These are phyloP conservation scores for Nomada fabriciana DNA, from an alignment of 2,888 invertebrate species.

Conservation along the genomic window DNA sequence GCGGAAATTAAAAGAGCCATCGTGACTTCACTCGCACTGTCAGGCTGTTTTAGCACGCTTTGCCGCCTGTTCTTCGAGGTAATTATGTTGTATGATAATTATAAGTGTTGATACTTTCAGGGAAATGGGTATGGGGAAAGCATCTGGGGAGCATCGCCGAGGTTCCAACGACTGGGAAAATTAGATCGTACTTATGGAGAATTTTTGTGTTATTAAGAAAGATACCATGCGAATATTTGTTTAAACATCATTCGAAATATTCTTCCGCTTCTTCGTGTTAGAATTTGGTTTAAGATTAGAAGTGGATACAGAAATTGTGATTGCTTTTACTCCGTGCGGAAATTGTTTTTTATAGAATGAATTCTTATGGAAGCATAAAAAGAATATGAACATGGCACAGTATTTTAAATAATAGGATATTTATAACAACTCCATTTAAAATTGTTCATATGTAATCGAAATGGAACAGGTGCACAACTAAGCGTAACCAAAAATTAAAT, in stretches of 20 bases:
- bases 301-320: not conserved
- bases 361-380: no score
- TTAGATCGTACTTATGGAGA: not conserved
- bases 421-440: no score
- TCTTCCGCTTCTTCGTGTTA: not conserved
- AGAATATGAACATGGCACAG: no score
- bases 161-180: not conserved
- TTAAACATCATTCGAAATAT: no score
- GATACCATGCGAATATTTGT: no score
- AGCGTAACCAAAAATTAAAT: no score
- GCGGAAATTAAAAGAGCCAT: constrained; percentile 41
- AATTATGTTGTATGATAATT: constrained; percentile 24
- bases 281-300: not conserved
- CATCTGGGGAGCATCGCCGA: not conserved
- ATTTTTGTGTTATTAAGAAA: no score
- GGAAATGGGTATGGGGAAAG: not conserved
- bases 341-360: no score
- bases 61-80: not conserved
- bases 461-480: no score
- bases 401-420: no score
- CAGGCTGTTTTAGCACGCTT: constrained; percentile 11
- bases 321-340: not conserved
- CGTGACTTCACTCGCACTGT: constrained; percentile 23
- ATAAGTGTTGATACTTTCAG: not conserved
- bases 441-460: no score